Evolutionary conservation across 1,140 invertebrate genomes (phyloP).

Genomic region (Ganaspis sp.): DNA sequence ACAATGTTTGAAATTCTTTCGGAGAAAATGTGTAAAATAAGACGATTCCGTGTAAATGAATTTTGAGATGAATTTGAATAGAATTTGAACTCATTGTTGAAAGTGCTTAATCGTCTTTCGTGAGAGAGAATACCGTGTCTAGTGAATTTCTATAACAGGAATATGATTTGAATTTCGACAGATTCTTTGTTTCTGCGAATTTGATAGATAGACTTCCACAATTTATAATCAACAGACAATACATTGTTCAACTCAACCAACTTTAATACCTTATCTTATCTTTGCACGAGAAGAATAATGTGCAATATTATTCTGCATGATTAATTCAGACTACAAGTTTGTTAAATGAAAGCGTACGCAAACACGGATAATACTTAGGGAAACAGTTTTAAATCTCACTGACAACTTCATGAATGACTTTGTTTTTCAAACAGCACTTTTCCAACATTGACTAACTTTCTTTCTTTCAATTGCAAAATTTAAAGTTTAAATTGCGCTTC

Average conservation of each 20-base stretch:
- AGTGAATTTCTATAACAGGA: not conserved
- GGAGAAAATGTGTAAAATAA: too few relatives aligned
- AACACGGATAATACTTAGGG: not conserved
- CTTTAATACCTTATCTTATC: slow-evolving; percentile 5
- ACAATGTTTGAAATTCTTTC: too few relatives aligned
- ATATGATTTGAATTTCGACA: not conserved
- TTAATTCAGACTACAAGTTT: not conserved
- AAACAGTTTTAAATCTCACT: not conserved
- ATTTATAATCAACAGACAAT: slow-evolving; percentile 9
- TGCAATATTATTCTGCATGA: not conserved
- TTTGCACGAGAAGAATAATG: not conserved
- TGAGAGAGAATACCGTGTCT: not conserved
- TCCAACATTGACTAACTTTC: not conserved
- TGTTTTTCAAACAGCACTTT: not conserved
- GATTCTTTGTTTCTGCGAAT: slow-evolving; percentile 5
- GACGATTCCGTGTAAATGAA: not conserved
- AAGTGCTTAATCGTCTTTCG: not conserved
- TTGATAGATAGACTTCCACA: slow-evolving; percentile 9
- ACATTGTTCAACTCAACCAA: not conserved
- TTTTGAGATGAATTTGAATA: not conserved
- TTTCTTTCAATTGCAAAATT: too few relatives aligned
- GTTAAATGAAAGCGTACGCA: not conserved
- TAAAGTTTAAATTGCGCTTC: too few relatives aligned
- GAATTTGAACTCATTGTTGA: not conserved
- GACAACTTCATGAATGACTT: slow-evolving; percentile 7